phyloP scores from a whole-genome alignment of 2,797 vertebrate genomes.

The Oreochromis mossambicus region DNA sequence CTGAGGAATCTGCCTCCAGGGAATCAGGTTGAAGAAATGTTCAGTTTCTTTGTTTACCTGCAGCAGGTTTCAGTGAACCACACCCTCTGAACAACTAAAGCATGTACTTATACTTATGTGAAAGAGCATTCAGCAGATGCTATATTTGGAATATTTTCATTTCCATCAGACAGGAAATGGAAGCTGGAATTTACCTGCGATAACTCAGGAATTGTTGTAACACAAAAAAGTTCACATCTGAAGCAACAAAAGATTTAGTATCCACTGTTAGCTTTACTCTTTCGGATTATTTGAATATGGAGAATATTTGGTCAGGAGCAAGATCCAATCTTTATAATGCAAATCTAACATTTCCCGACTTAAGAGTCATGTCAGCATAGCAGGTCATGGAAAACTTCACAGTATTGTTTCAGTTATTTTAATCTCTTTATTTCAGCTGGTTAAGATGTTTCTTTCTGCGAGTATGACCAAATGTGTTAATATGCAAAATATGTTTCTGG shows the following conservation, averaged over 20 bases:
- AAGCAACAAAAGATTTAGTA: not conserved
- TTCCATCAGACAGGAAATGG: not conserved
- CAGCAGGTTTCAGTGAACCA: not conserved
- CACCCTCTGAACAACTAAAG: not conserved
- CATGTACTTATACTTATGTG: not conserved
- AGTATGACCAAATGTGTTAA: not conserved
- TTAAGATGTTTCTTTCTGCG: not conserved
- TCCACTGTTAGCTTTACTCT: not conserved
- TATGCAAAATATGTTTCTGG: not conserved
- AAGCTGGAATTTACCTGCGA: not conserved
- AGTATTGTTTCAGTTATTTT: too few relatives aligned
- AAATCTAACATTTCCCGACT: not conserved
- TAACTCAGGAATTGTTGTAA: not conserved
- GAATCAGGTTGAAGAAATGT: not conserved
- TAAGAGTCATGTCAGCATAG: not conserved
- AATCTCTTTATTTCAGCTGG: not conserved
- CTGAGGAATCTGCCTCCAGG: not conserved
- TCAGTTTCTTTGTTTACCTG: not conserved
- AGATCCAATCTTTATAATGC: not conserved
- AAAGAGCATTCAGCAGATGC: not conserved
- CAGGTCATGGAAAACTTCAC: not conserved
- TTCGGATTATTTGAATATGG: not conserved
- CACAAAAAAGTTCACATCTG: not conserved
- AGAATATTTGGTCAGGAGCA: not conserved
- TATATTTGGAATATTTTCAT: not conserved